phyloP scores from a whole-genome alignment of 2,888 invertebrate genomes.

The Melinopterus prodromus region DNA sequence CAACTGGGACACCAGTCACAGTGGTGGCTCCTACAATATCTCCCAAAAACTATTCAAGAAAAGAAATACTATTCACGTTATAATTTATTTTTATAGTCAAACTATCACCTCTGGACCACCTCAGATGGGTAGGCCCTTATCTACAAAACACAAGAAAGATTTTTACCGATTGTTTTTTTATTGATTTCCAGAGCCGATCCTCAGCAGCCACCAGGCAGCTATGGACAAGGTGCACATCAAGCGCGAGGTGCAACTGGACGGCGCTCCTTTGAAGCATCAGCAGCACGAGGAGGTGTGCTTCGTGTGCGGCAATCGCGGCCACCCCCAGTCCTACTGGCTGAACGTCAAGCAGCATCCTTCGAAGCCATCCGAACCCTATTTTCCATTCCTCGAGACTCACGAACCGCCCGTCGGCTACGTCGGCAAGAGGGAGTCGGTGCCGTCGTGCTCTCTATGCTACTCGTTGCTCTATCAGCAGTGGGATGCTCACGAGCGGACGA shows the following conservation, averaged over 20 bases:
- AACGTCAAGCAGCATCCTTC: slow-evolving; percentile 74
- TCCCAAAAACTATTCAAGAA: too few relatives aligned
- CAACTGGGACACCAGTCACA: too few relatives aligned
- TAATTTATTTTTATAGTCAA: too few relatives aligned
- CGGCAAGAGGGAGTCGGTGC: slow-evolving; percentile 62
- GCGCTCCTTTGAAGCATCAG: slow-evolving; percentile 41
- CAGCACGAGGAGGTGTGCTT: slow-evolving; percentile 64
- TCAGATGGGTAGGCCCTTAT: too few relatives aligned
- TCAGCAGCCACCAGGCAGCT: slow-evolving; percentile 46
- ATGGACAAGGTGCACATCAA: slow-evolving; percentile 65
- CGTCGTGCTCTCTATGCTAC: slow-evolving; percentile 87
- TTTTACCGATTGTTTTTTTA: slow-evolving; percentile 4
- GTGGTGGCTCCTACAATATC: too few relatives aligned
- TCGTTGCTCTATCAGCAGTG: slow-evolving; percentile 89
- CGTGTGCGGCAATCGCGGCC: slow-evolving; percentile 78
- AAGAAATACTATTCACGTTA: too few relatives aligned
- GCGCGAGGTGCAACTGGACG: slow-evolving; percentile 59
- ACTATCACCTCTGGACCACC: too few relatives aligned
- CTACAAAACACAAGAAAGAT: not conserved
- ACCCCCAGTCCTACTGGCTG: slow-evolving; percentile 68
- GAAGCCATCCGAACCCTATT: slow-evolving; percentile 81
- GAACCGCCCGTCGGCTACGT: slow-evolving; percentile 84
- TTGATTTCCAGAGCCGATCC: slow-evolving; percentile 44
- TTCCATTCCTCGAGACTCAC: slow-evolving; percentile 91
- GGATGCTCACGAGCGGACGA: slow-evolving; percentile 86